Percentiles rank a stretch among this genome's conserved stretches.
phyloP scores from a whole-genome alignment of 1,140 invertebrate species.

The Drosophila arawakana region DNA sequence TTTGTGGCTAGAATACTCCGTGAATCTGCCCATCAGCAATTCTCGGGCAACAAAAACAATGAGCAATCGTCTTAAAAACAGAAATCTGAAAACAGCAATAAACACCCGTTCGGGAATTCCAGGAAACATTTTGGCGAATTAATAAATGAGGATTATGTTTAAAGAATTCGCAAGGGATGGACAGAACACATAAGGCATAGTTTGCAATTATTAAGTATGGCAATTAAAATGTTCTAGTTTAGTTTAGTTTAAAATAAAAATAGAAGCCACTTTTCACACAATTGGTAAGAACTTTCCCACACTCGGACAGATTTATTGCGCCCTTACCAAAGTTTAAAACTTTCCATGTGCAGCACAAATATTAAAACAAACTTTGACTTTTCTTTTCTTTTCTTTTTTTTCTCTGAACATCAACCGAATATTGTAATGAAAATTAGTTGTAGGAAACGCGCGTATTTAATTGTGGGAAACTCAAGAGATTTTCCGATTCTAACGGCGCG shows the following conservation, averaged over 20 bases:
- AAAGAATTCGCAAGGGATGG: slow-evolving; percentile 12
- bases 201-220: background rate
- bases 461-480: slow-evolving; percentile 35
- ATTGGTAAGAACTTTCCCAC: slow-evolving; percentile 9
- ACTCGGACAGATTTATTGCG: background rate
- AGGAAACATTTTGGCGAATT: slow-evolving; percentile 26
- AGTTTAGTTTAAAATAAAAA: no score
- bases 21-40: background rate
- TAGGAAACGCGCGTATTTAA: slow-evolving; percentile 6
- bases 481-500: slow-evolving; percentile 64
- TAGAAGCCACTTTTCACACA: slow-evolving; percentile 9
- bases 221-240: no score
- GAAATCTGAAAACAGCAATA: slow-evolving; percentile 11
- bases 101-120: slow-evolving; percentile 13
- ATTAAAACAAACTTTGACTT: slow-evolving; percentile 18
- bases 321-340: slow-evolving; percentile 37
- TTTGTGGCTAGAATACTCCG: slow-evolving; percentile 25
- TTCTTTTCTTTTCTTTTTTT: background rate
- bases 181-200: slow-evolving; percentile 9
- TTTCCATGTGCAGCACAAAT: slow-evolving; percentile 38
- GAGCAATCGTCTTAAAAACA: slow-evolving; percentile 19
- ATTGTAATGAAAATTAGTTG: background rate
- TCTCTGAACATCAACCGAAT: background rate
- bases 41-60: slow-evolving; percentile 35
- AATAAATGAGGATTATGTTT: slow-evolving; percentile 13